Evolutionary conservation across 2,888 invertebrate species (phyloP).

Genomic region (Plebejus argus): DNA sequence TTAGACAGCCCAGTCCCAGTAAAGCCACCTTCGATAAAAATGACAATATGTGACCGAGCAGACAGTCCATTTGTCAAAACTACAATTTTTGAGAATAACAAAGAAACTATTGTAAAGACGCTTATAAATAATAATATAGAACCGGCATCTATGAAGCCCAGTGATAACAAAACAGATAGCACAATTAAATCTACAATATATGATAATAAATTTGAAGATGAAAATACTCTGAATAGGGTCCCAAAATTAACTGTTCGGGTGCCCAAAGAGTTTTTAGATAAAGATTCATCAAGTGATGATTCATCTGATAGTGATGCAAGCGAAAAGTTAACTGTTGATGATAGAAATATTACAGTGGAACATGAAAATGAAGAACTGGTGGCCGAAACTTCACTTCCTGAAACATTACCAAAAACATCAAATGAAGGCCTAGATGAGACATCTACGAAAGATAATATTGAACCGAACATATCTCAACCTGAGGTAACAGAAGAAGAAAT

Average conservation of each 20-base stretch:
- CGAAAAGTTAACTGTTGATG: constrained; percentile 82
- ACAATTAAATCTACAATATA: constrained; percentile 72
- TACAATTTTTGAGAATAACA: constrained; percentile 68
- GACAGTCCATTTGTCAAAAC: constrained; percentile 75
- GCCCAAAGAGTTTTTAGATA: constrained; percentile 81
- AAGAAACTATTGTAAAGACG: constrained; percentile 64
- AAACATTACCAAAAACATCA: constrained; percentile 11
- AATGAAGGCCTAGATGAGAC: constrained; percentile 38
- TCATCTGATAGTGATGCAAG: constrained; percentile 82
- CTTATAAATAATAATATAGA: constrained; percentile 70
- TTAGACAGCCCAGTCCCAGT: constrained; percentile 48
- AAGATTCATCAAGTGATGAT: constrained; percentile 76
- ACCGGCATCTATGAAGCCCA: constrained; percentile 46
- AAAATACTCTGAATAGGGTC: constrained; percentile 78
- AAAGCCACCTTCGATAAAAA: constrained; percentile 70
- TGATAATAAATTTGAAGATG: constrained; percentile 71
- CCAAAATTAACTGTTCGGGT: constrained; percentile 86
- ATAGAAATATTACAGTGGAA: constrained; percentile 58
- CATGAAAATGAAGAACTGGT: constrained; percentile 46
- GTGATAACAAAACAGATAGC: constrained; percentile 65
- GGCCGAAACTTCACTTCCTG: constrained; percentile 40
- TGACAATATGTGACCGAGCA: constrained; percentile 77
- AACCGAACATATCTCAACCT: constrained; percentile 45
- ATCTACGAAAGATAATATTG: constrained; percentile 38
- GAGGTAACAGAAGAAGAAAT: constrained; percentile 44